Base-by-base conservation (phyloP, 1,140 invertebrate genomes). In the Drosophila pectinifera region DNA sequence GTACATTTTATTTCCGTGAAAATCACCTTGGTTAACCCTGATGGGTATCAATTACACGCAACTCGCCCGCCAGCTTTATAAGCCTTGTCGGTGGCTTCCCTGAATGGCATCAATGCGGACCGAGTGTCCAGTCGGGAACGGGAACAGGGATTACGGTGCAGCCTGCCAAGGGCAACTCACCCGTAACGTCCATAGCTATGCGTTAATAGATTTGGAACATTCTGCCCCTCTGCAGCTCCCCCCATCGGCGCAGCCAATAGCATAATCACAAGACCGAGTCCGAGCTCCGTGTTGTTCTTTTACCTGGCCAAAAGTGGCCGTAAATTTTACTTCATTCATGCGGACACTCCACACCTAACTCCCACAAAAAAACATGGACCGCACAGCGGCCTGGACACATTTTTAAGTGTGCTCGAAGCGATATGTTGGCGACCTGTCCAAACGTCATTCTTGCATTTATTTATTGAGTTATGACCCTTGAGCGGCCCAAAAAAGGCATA, bases 251-350 rank as follows among this genome's bases (percentile, higher is more conserved):
- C 55, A 65, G 43, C 51, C 43, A 61, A 63, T 49, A 69, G 70
- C 75, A 81, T 86, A 86, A 86, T 86, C 82, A 82, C 69, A 65
- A 51, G 51, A 62, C 51, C 41, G 64, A 43, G 51, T 36, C 26
- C 39, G 31, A 22, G 14, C 18, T 41, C 65, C 80, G 58, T 57
- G 62, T 76, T 76, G 39, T 80, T 68, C 64, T 82, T 88, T 86
- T 82, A 65, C 74, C 78, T 73, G 57, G 42, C 68, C 64, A 78
- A 78, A 73, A 67, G 36, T 53, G 65, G 69, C 63, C 79, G 83
- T 88, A 88, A 88, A 88, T 88, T 86, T 79, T 67, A 88, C 83
- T 86, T 81, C 79, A 82, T 79, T 88, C 79, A 61, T 69, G 62
- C 57, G 54, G 38, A 31, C 48, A 69, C 42, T 22, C 43, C 8